Evolutionary conservation across 92 coral and sea anemone species (phyloP), one percentile per base, ranked within the genome.

Genomic region (Paramuricea clavata): DNA sequence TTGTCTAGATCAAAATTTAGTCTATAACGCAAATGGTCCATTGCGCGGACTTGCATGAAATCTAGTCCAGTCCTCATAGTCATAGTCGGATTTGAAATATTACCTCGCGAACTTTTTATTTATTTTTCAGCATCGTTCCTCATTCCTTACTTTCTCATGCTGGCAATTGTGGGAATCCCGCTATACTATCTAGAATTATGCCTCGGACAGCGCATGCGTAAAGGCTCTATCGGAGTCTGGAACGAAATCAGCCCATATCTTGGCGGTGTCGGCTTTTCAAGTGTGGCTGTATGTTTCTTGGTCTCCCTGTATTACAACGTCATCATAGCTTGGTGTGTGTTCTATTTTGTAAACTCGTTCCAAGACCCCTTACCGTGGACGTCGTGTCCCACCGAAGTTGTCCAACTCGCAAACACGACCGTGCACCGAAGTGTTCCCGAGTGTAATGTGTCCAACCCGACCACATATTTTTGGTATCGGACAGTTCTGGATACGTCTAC

Each of bases 151-250:
- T 98, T 98, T 13, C 92, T 97, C 47, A 97, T 97, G 99, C 82
- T 97, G 79, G 99, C 99, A 39, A 69, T 97, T 12, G 99, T 94
- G 70, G 99, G 99, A 21, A 97, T 97, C 54, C 99, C 99, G 10
- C 79, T 97, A 8, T 97, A 97, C 83, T 97, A 97, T 92, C 81
- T 97, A 97, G 99, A 97, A 87, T 95, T 97, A 19, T 97, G 99
- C 67, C 93, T 97, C 60, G 99, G 99, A 36, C 99, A 97, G 68
- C 92, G 97, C 65, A 97, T 97, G 99, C 95, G 99, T 35, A 97
- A 97, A 87, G 99, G 99, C 7, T 94, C 99, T 0, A 94, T 97
- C 13, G 99, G 99, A 39, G 99, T 97, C n/a, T 97, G 99, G 99
- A 94, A 90, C 91, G 98, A 97, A 86, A 97, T 97, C 49, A 94